phyloP scores from a whole-genome alignment of 2,113 vertebrate species.

The Actenoides lindsayi region DNA sequence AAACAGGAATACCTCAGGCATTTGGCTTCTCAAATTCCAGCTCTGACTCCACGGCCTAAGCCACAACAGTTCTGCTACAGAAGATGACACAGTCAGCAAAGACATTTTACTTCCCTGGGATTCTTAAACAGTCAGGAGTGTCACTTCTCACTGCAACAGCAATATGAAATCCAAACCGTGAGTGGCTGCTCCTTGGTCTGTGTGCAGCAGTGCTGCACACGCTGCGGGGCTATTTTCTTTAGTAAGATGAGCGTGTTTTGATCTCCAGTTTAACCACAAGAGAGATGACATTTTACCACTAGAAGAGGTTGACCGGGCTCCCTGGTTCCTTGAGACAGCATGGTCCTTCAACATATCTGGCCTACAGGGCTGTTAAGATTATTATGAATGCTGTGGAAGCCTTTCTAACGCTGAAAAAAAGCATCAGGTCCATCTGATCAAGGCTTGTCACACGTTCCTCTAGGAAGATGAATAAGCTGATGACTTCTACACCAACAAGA shows the following conservation, averaged over 20 bases:
- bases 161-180: not conserved
- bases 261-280: not conserved
- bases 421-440: not conserved
- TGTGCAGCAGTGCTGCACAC: not conserved
- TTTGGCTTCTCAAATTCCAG: not conserved
- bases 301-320: not conserved
- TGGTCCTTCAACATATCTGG: not conserved
- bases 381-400: not conserved
- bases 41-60: not conserved
- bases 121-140: not conserved
- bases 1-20: not conserved
- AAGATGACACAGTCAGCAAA: not conserved
- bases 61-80: not conserved
- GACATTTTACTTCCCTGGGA: not conserved
- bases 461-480: not conserved
- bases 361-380: not conserved
- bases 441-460: not conserved
- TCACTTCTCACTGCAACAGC: not conserved
- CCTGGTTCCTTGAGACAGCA: not conserved
- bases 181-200: not conserved
- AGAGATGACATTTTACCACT: not conserved
- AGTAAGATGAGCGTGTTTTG: not conserved
- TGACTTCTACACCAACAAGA: not conserved
- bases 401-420: not conserved
- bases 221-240: not conserved